These are phyloP conservation scores for Melinaea marsaeus DNA, from an alignment of 2,888 invertebrate genomes.

Conservation along the genomic window DNA sequence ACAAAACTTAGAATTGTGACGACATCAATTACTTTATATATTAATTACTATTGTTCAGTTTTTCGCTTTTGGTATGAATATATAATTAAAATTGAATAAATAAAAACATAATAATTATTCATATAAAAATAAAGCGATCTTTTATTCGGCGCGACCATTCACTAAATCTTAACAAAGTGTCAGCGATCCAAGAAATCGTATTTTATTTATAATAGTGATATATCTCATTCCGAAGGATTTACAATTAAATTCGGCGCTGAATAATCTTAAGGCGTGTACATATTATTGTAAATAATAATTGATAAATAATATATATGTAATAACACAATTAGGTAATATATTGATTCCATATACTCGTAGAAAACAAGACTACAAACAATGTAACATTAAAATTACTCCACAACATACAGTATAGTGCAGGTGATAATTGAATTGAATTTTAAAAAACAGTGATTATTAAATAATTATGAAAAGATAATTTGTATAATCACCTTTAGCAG, in stretches of 20 bases:
- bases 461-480: too few species aligned
- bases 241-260: conserved; percentile 13
- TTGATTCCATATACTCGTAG: too few species aligned
- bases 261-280: conserved; percentile 13
- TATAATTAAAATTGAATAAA: not conserved
- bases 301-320: not conserved
- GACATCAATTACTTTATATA: too few species aligned
- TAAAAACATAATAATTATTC: not conserved
- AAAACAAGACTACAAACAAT: too few species aligned
- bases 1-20: too few species aligned
- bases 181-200: conserved; percentile 19
- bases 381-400: too few species aligned
- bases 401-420: too few species aligned
- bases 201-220: conserved; percentile 24
- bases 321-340: not conserved
- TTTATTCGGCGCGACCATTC: not conserved
- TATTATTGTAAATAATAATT: not conserved
- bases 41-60: too few species aligned
- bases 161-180: conserved; percentile 15
- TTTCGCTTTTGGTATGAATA: too few species aligned
- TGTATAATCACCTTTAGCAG: conserved; percentile 10
- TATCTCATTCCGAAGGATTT: conserved; percentile 19
- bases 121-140: not conserved
- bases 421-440: too few species aligned
- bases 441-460: too few species aligned